Evolutionary conservation across 2,888 invertebrate species (phyloP).

Genomic region (Drosophila vallismaia): DNA sequence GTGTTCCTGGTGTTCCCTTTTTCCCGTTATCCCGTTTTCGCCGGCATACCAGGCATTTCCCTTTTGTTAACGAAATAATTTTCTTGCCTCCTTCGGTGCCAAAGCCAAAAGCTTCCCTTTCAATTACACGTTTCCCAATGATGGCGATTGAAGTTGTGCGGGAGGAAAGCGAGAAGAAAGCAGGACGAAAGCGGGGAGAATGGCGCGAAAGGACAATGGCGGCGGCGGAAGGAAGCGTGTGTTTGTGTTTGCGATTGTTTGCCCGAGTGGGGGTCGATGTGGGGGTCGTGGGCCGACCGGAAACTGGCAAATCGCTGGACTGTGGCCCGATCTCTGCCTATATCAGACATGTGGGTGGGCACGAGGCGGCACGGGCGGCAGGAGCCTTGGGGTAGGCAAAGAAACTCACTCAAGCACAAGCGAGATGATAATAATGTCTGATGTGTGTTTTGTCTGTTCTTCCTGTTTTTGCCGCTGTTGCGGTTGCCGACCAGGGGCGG

Average conservation of each 20-base stretch:
- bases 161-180: constrained; percentile 4
- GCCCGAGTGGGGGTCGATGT: constrained; percentile 3
- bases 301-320: constrained; percentile 62
- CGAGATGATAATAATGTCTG: constrained; percentile 83
- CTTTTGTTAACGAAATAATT: constrained; percentile 81
- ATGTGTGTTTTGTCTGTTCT: constrained; percentile 68
- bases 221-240: constrained; percentile 63
- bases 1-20: constrained; percentile 5
- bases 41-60: constrained; percentile 43
- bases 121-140: constrained; percentile 78
- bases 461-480: constrained; percentile 40
- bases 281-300: constrained; percentile 41
- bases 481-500: constrained; percentile 21
- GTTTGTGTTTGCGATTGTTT: constrained; percentile 24
- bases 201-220: constrained; percentile 75
- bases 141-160: constrained; percentile 48
- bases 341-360: constrained; percentile 62
- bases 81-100: constrained; percentile 67
- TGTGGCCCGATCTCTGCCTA: constrained; percentile 58
- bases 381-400: constrained; percentile 56
- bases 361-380: constrained; percentile 25
- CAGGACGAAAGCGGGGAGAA: constrained; percentile 3
- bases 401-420: constrained; percentile 83
- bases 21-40: not conserved
- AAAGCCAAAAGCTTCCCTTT: constrained; percentile 81